Base-by-base conservation (phyloP, 1,140 invertebrate species). In the Belonocnema kinseyi region DNA sequence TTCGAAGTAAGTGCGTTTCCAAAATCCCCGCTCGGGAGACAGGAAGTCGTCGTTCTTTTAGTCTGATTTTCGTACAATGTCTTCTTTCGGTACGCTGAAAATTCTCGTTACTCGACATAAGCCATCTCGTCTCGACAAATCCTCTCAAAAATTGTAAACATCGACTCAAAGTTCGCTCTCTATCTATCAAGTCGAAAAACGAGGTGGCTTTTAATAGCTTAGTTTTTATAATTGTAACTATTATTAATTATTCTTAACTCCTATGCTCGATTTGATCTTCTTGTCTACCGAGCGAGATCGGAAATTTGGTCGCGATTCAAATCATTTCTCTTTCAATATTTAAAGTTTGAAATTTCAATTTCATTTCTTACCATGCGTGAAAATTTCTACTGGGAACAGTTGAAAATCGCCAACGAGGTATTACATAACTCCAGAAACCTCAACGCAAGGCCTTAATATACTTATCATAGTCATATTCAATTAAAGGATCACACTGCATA, bases 381-480 rank as follows among this genome's bases (percentile, higher is more conserved):
- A 71, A 77, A 79, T 79, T 70, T 81, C 75, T 19, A 70, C 70
- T 75, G 74, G 56, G 76, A 80, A 84, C 86, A 88, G 85, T 87
- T 87, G 86, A 86, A 87, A 87, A 87, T 87, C 79, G 82, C 80
- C 73, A 79, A 72, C 72, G 73, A 80, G 80, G 72, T 75, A 75
- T 76, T 66, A 71, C 70, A 79, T 74, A 72, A 79, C 82, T 87
- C 83, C 83, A 83, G 77, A 77, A 88, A 87, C 86, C 87, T 89
- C 84, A 87, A 85, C 81, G 85, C 79, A 86, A 85, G 87, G 88
- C 87, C 88, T 88, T 88, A 88, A 89, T 87, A 89, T 88, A 88
- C 86, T 89, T 88, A 89, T 88, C 85, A 85, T 87, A 88, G 82
- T 83, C 79, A 83, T 86, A 83, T 84, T 78, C 16, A 77, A 74